Evolutionary conservation across 2,797 vertebrate genomes (phyloP).

Genomic region (Danio kyathit): DNA sequence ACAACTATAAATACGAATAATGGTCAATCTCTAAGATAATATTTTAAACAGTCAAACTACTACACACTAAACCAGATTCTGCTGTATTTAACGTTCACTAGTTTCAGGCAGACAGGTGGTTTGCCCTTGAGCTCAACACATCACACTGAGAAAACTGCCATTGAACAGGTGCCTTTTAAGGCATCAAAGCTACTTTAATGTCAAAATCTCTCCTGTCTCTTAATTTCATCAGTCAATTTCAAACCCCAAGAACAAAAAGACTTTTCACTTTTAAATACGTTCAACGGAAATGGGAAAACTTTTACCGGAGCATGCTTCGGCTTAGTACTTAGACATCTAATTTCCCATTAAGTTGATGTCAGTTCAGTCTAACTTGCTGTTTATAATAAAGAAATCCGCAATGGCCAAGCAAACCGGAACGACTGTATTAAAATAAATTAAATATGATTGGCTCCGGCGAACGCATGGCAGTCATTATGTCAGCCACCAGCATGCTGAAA

Average conservation of each 20-base stretch:
- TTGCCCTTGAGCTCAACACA: constrained; percentile 9
- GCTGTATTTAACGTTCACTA: background rate
- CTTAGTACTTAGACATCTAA: background rate
- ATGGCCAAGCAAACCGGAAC: background rate
- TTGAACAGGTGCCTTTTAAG: constrained; percentile 4
- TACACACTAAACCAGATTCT: background rate
- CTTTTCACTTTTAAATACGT: background rate
- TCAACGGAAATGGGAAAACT: background rate
- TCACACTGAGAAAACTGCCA: background rate
- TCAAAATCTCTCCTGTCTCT: constrained; percentile 3
- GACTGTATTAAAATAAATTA: constrained; percentile 8
- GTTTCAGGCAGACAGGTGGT: background rate
- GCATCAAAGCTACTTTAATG: constrained; percentile 14
- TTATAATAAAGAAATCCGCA: background rate
- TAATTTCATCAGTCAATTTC: constrained; percentile 1
- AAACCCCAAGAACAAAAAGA: background rate
- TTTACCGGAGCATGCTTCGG: background rate
- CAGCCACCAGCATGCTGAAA: background rate
- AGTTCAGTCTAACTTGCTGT: background rate
- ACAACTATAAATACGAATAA: background rate
- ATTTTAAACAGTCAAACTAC: background rate
- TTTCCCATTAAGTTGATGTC: background rate
- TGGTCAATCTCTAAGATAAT: background rate
- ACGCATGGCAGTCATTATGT: background rate
- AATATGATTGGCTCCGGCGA: background rate